A percentile compares a stretch with the other conserved stretches of the same genome.
These are phyloP conservation scores for Napeogenes sylphis DNA, from an alignment of 2,888 invertebrate genomes.

Conservation along the genomic window DNA sequence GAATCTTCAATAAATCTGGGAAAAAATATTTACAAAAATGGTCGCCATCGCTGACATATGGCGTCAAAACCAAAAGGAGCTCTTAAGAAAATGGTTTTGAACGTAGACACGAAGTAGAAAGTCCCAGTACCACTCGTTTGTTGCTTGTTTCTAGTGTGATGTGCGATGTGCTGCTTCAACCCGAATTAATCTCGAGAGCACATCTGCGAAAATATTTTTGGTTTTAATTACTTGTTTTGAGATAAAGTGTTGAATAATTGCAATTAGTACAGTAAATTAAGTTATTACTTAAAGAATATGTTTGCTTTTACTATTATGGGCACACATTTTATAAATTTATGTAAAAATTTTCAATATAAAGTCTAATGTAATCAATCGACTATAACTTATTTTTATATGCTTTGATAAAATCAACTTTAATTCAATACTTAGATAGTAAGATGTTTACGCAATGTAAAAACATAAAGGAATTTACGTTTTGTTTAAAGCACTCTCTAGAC, in stretches of 20 bases:
- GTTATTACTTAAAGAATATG: no score
- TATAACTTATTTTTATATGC: no score
- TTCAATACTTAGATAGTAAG: no score
- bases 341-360: no score
- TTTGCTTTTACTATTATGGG: no score
- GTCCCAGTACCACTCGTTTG: slow-evolving; percentile 23
- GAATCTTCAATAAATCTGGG: background rate
- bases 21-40: slow-evolving; percentile 1
- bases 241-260: no score
- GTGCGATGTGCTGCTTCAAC: slow-evolving; percentile 7
- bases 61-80: slow-evolving; percentile 23
- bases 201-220: slow-evolving; percentile 5
- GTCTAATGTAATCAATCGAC: no score
- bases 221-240: background rate
- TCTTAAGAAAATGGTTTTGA: slow-evolving; percentile 34
- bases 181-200: slow-evolving; percentile 4
- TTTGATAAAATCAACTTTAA: no score
- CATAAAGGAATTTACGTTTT: no score
- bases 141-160: slow-evolving; percentile 26
- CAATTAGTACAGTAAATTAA: no score
- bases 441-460: no score
- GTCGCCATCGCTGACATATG: slow-evolving; percentile 16
- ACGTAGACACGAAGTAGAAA: slow-evolving; percentile 28
- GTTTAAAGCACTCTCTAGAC: background rate
- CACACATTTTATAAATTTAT: no score